Conservation (phyloP, 2,113 vertebrate genomes). For the Phylloscopus trochiloides region DNA sequence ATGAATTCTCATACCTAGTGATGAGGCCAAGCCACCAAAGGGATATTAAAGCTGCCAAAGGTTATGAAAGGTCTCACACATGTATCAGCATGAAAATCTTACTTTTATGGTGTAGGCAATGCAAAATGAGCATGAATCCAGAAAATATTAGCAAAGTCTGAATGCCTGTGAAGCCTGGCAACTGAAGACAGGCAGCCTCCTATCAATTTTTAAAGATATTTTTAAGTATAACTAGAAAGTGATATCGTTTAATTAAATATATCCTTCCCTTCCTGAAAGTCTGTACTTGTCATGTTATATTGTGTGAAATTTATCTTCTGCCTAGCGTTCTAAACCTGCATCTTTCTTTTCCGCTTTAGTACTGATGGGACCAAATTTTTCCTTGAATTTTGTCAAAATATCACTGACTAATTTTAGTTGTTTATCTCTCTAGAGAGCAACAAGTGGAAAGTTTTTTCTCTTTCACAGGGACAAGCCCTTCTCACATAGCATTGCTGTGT, state of each 20-base stretch:
- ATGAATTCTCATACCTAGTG: neutral
- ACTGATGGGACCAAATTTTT: neutral
- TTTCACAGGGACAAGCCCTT: neutral
- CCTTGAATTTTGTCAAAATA: neutral
- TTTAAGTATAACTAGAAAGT: neutral
- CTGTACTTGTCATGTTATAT: neutral
- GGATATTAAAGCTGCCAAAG: neutral
- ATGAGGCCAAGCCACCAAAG: neutral
- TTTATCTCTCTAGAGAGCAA: neutral
- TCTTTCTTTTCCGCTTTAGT: neutral
- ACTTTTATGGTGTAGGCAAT: neutral
- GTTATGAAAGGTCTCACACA: neutral
- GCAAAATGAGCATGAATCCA: neutral
- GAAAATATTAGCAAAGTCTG: neutral
- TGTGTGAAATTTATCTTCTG: neutral
- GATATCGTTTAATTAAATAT: neutral
- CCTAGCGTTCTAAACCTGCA: neutral
- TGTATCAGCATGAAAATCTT: neutral
- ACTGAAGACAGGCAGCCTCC: neutral
- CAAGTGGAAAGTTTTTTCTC: neutral
- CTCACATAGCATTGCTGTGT: neutral
- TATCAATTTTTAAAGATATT: neutral
- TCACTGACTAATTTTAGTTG: neutral
- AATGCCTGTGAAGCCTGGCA: neutral
- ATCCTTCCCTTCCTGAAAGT: neutral